Evolutionary conservation across 1,140 invertebrate genomes (phyloP).

Genomic region (Aphelinus atriplicis): DNA sequence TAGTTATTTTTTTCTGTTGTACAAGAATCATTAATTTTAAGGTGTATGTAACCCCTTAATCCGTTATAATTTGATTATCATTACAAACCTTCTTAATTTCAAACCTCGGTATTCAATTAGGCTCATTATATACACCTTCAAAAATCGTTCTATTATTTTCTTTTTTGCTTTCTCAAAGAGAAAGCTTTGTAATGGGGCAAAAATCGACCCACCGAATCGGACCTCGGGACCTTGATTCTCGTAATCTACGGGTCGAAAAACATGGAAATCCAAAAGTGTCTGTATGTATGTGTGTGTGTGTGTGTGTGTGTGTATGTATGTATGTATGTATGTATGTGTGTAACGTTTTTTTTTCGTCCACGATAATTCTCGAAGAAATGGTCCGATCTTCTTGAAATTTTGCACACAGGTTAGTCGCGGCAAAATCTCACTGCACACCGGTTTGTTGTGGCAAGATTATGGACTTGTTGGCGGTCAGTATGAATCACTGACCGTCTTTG

Average conservation of each 20-base stretch:
- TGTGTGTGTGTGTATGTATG: slow-evolving; percentile 35
- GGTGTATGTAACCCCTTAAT: neutral
- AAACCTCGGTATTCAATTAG: slow-evolving; percentile 41
- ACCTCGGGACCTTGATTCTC: no score
- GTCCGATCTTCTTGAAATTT: no score
- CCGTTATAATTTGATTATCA: neutral
- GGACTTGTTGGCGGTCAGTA: neutral
- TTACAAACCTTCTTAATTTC: slow-evolving; percentile 20
- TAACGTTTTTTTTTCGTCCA: no score
- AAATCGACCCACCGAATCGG: no score
- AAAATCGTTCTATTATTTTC: slow-evolving; percentile 36
- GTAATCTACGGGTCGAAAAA: no score
- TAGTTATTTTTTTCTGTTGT: no score
- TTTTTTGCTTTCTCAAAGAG: no score
- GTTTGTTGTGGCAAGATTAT: slow-evolving; percentile 22
- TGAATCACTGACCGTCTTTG: no score
- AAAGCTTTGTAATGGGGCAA: no score
- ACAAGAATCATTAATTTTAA: no score
- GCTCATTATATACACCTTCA: slow-evolving; percentile 39
- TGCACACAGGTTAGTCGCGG: neutral
- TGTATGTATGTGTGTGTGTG: slow-evolving; percentile 35
- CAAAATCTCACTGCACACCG: slow-evolving; percentile 41
- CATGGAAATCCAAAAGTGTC: no score
- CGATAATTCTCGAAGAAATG: no score
- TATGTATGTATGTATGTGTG: slow-evolving; percentile 39